Evolutionary conservation across 1,140 invertebrate genomes (phyloP), one percentile per base, ranked within the genome.

Genomic region (Himalopsyche phryganea): DNA sequence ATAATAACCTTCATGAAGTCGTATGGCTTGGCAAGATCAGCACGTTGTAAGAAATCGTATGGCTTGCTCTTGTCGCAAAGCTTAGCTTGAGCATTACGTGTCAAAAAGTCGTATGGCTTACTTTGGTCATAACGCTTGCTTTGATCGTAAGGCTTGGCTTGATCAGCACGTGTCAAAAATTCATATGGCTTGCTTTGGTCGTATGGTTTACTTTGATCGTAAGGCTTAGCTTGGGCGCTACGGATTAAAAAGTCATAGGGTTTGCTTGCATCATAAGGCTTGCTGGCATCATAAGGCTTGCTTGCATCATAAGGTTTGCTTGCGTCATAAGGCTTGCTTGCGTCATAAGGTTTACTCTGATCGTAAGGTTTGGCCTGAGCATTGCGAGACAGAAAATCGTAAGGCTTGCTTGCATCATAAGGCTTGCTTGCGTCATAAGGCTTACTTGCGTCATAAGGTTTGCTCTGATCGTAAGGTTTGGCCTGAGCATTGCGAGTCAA

Each of bases 171-270:
- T 6, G 13, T 23, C 13, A 17, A 23, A 11, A 6, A 10, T 11
- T 35, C 47, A 19, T 49, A 49, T 6, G 49, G 49, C 49, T 56
- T 56, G 45, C 44, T 48, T 15, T 55, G 23, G 14, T 55, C 53
- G 20, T 55, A 55, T 6, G 53, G 33, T 32, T 55, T 55, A 33
- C 42, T 48, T 18, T 48, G 44, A 11, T 56, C 53, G 13, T 47
- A 56, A 23, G 44, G 44, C 19, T 36, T 56, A 15, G 28, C 19
- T 13, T 18, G 17, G 15, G 18, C n/a, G n/a, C n/a, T n/a, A n/a
- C n/a, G n/a, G n/a, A n/a, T n/a, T n/a, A n/a, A n/a, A n/a, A n/a
- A n/a, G 13, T 51, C 50, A 19, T 51, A 51, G 15, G 50, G 15
- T 18, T 51, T 51, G 36, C 28, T 13, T 4, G 2, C 1, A 14